These are phyloP conservation scores for Gymnopithys bicolor DNA, from an alignment of 2,797 vertebrate genomes.

Conservation along the genomic window DNA sequence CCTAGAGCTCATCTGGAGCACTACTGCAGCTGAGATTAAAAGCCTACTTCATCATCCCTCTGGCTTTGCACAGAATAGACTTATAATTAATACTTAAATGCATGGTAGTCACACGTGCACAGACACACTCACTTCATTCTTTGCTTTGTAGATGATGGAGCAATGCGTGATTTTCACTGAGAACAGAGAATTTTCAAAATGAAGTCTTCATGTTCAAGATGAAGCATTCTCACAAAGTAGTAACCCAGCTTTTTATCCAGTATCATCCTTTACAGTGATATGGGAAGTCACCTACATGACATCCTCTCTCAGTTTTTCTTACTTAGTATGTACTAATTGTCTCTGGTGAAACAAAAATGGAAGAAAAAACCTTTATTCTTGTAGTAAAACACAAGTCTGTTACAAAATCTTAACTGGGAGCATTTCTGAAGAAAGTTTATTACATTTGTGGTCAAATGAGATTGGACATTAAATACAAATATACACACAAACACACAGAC, in stretches of 20 bases:
- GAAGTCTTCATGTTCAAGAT: background rate
- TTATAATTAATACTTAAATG: background rate
- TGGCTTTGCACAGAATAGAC: background rate
- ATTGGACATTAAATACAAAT: background rate
- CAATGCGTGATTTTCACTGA: background rate
- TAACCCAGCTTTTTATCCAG: background rate
- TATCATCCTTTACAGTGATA: background rate
- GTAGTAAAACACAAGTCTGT: background rate
- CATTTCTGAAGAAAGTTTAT: background rate
- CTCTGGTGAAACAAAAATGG: background rate
- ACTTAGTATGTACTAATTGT: background rate
- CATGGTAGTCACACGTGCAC: accelerated
- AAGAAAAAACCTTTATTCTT: background rate
- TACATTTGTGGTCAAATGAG: background rate
- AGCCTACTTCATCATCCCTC: background rate
- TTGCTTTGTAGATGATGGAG: background rate
- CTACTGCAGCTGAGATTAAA: background rate
- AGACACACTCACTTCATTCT: background rate
- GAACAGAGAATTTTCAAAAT: background rate
- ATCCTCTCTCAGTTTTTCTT: background rate
- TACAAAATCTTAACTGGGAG: background rate
- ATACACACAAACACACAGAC: background rate
- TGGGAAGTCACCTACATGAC: background rate
- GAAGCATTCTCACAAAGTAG: background rate
- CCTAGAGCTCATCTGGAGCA: background rate